Evolutionary conservation across 2,113 vertebrate species (phyloP), one percentile per base, ranked within the genome.

Genomic region (Lethenteron camtschaticum): DNA sequence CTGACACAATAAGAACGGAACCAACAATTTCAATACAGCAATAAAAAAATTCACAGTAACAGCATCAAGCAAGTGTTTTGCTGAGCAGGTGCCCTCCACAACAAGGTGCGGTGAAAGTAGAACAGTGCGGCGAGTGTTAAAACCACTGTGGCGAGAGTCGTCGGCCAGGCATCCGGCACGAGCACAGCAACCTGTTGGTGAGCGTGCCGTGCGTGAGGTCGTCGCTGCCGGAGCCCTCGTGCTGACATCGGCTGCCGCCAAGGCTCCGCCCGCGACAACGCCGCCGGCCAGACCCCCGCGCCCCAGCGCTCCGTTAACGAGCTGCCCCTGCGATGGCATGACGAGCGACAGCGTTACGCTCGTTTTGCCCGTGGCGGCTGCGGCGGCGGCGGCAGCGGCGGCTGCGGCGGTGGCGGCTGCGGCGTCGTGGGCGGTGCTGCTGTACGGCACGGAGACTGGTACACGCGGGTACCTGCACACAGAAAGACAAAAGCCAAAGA

Each of bases 341-440:
- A 99, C 92, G 72, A 99, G 82, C 5, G 94, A 99, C 12, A 99
- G 84, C 0, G 87, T 99, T 73, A 99, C 94, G 0, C 94, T 99
- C 10, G 92, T 99, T 79, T 99, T 99, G 79, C 94, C 96, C 24
- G 58, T 56, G 75, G 91, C 96, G 80, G 84, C 91, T 9, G 14
- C 14, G 9, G 8, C 63, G 24, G 63, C 24, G 2, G 63, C n/a
- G 41, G 41, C 41, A 1, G 41, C 41, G 41, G 41, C 41, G 41
- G 41, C 41, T 2, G 41, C 41, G 41, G 41, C 41, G 1, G 41
- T 41, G 41, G 41, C 41, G 41, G 41, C 41, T 41, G 41, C 41
- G 41, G 41, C 41, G 41, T 41, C 41, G 41, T 41, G 41, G 80
- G 94, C 91, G 75, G 82, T 82, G 74, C 85, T 94, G 55, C 89